phyloP scores from a whole-genome alignment of 1,140 invertebrate species.

The Zaprionus ornatus region DNA sequence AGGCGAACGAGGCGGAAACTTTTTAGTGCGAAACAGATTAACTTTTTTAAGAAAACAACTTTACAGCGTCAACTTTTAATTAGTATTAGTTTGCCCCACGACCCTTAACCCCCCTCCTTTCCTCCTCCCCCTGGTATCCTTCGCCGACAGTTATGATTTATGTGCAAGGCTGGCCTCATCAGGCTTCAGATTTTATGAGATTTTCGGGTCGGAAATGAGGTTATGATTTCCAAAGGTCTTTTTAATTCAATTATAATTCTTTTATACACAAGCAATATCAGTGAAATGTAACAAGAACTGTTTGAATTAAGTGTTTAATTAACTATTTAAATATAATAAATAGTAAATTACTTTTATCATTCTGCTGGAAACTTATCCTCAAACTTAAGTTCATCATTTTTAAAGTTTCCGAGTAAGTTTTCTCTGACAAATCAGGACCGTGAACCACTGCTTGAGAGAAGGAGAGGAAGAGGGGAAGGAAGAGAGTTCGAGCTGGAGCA shows the following conservation, averaged over 20 bases:
- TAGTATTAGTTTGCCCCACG: not conserved
- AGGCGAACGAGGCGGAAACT: not conserved
- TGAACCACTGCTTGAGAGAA: too few relatives aligned
- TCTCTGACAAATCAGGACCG: not conserved
- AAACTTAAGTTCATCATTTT: not conserved
- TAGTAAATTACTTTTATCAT: not conserved
- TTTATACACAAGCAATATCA: not conserved
- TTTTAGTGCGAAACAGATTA: not conserved
- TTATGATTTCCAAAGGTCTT: not conserved
- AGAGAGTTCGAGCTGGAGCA: too few relatives aligned
- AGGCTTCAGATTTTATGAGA: not conserved
- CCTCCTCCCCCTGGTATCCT: not conserved
- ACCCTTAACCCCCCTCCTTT: not conserved
- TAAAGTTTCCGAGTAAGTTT: not conserved
- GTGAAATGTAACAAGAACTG: too few relatives aligned
- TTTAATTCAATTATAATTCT: not conserved
- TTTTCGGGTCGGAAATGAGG: not conserved
- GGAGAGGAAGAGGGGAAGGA: too few relatives aligned
- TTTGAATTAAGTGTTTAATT: too few relatives aligned
- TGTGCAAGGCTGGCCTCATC: not conserved
- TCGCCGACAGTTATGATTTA: not conserved
- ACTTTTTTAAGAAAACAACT: constrained; percentile 3
- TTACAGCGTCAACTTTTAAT: not conserved
- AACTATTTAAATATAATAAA: not conserved
- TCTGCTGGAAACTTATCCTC: not conserved